These are phyloP conservation scores for Acholoe squamosa DNA, from an alignment of 2,888 invertebrate genomes.

Conservation along the genomic window DNA sequence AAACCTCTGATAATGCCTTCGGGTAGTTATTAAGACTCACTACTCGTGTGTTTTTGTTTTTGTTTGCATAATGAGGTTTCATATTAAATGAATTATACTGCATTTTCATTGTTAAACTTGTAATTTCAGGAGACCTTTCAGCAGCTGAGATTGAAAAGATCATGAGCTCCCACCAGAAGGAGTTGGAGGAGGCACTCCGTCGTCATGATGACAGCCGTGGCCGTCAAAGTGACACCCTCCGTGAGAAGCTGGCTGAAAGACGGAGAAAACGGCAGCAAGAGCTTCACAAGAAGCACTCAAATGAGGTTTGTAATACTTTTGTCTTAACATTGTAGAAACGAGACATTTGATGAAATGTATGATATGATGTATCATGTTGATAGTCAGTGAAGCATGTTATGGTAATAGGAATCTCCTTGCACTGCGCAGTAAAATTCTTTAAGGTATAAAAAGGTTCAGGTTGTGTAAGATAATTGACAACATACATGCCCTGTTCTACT, in stretches of 20 bases:
- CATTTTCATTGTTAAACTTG: too few species aligned
- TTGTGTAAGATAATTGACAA: not conserved
- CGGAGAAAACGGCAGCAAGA: constrained; percentile 74
- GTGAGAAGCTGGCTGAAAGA: constrained; percentile 77
- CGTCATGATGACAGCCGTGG: constrained; percentile 73
- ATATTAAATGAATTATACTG: too few species aligned
- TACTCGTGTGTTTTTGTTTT: too few species aligned
- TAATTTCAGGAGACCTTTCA: constrained; percentile 69
- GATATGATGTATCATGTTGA: too few species aligned
- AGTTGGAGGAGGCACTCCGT: constrained; percentile 74
- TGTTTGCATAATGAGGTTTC: too few species aligned
- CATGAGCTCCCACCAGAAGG: constrained; percentile 75
- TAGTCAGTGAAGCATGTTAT: too few species aligned
- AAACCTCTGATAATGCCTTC: too few species aligned
- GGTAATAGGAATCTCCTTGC: too few species aligned
- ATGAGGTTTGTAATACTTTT: constrained; percentile 73
- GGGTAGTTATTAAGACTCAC: too few species aligned
- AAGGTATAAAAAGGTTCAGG: not conserved
- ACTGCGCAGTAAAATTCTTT: too few species aligned
- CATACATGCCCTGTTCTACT: not conserved
- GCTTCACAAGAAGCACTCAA: constrained; percentile 76
- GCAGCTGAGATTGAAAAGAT: constrained; percentile 76
- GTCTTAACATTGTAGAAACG: too few species aligned
- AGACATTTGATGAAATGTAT: too few species aligned
- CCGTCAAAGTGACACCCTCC: constrained; percentile 74